Evolutionary conservation across 2,797 vertebrate species (phyloP), one percentile per base, ranked within the genome.

Genomic region (Ceyx erithaca): DNA sequence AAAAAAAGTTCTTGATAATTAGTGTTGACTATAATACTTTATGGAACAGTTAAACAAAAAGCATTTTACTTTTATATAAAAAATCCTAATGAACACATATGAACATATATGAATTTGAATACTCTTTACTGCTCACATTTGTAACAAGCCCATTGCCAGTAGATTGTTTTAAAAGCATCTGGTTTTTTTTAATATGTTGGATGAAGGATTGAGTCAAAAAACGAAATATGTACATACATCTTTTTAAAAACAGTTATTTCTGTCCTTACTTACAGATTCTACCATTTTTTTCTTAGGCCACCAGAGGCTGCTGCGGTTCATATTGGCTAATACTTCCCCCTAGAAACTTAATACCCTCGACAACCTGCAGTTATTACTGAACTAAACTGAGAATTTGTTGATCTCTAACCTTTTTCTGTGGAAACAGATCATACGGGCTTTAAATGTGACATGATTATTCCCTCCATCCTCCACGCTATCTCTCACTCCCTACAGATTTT

Each of bases 51-150:
- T 94, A 97, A 97, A 97, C 93, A 97, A 96, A 97, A 97, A 96
- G 92, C 87, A 68, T 96, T 97, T 97, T 96, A 97, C 95, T 97
- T 97, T 97, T 96, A 92, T 96, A 93, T 96, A 96, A 94, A 95
- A 93, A 95, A 93, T 97, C 95, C 90, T 97, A 97, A 97, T 97
- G 96, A 97, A 97, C 97, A 93, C 95, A 91, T 96, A 95, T 96
- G 96, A 97, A 97, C 97, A 93, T 95, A 91, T 96, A 95, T 96
- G 96, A 96, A 97, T 97, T 97, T 97, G 97, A 97, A 97, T 97
- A 96, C 92, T 95, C 90, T 89, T 92, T 92, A 94, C 94, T 96
- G 93, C 97, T 97, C 94, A 92, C 96, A 97, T 96, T 97, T 96
- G 37, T 97, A 97, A 95, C 92, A 97, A 96, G 95, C 95, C 45